Conservation (phyloP, 2,113 vertebrate genomes). For the Stigmatopora nigra region DNA sequence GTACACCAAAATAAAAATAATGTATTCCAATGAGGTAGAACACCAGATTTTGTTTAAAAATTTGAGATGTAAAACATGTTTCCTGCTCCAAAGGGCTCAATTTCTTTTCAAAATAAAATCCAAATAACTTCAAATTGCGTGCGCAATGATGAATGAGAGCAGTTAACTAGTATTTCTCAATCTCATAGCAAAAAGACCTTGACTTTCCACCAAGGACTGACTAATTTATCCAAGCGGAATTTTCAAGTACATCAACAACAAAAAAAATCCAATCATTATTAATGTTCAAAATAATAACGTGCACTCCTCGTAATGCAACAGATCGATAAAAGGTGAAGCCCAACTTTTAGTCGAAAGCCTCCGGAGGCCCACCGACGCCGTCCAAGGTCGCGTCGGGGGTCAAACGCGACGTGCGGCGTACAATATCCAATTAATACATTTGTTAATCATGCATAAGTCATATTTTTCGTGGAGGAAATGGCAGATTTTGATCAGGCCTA, state of each 20-base stretch:
- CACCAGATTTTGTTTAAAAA: too few relatives aligned
- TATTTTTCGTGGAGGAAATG: slow-evolving; percentile 18
- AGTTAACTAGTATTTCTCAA: slow-evolving; percentile 5
- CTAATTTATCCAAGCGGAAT: slow-evolving; percentile 54
- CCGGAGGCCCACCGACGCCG: slow-evolving; percentile 38
- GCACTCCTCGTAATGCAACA: slow-evolving; percentile 59
- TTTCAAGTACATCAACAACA: slow-evolving; percentile 44
- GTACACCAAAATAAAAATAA: too few relatives aligned
- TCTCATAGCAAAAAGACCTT: slow-evolving; percentile 50
- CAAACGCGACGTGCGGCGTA: slow-evolving; percentile 13
- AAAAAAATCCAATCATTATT: slow-evolving; percentile 51
- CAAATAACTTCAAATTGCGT: too few relatives aligned
- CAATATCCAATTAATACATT: slow-evolving; percentile 26
- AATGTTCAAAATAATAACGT: slow-evolving; percentile 61
- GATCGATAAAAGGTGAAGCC: slow-evolving; percentile 53
- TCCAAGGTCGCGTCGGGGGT: slow-evolving; percentile 54
- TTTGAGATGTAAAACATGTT: too few relatives aligned
- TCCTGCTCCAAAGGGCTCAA: too few relatives aligned
- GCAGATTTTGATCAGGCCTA: slow-evolving; percentile 42
- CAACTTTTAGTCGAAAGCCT: slow-evolving; percentile 38
- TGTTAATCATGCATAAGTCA: slow-evolving; percentile 9
- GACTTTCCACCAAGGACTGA: slow-evolving; percentile 42
- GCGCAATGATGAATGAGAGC: not conserved
- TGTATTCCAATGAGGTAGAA: too few relatives aligned
- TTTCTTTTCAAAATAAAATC: too few relatives aligned